Percentiles rank a stretch among this genome's conserved stretches.
Evolutionary conservation across 2,888 invertebrate species (phyloP).

Genomic region (Aphidoletes aphidimyza): DNA sequence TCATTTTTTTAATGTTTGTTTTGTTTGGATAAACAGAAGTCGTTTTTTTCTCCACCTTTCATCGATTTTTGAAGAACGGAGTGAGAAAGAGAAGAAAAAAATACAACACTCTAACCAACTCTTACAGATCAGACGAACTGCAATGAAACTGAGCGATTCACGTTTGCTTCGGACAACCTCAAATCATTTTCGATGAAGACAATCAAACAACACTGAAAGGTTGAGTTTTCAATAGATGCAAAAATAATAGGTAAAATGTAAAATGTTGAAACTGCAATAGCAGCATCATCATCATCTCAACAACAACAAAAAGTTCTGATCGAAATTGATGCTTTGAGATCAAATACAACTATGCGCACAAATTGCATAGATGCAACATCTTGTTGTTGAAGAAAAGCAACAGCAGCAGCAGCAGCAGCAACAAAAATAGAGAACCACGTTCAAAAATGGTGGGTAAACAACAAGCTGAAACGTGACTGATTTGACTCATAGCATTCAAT

Average conservation of each 20-base stretch:
- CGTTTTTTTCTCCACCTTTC: background rate
- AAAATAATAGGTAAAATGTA: background rate
- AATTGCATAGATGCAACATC: background rate
- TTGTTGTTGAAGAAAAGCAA: background rate
- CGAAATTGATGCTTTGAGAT: constrained; percentile 20
- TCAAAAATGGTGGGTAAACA: background rate
- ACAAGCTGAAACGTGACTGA: constrained; percentile 43
- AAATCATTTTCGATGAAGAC: constrained; percentile 2
- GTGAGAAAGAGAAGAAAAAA: no score
- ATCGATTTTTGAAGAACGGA: no score
- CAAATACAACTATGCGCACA: constrained; percentile 18
- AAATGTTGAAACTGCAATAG: background rate
- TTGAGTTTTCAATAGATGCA: background rate
- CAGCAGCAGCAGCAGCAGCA: background rate
- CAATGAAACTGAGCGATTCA: background rate
- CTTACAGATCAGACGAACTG: no score
- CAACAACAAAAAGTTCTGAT: no score
- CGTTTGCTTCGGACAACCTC: constrained; percentile 12
- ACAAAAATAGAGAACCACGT: background rate
- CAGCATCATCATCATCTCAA: background rate
- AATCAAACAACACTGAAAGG: constrained; percentile 22
- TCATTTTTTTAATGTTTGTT: no score
- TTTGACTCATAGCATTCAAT: constrained; percentile 42
- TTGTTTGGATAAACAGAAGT: background rate
- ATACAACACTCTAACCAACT: no score